Percentiles rank a stretch among this genome's conserved stretches.
These are phyloP conservation scores for Hymenopus coronatus DNA, from an alignment of 2,888 invertebrate species.

Conservation along the genomic window DNA sequence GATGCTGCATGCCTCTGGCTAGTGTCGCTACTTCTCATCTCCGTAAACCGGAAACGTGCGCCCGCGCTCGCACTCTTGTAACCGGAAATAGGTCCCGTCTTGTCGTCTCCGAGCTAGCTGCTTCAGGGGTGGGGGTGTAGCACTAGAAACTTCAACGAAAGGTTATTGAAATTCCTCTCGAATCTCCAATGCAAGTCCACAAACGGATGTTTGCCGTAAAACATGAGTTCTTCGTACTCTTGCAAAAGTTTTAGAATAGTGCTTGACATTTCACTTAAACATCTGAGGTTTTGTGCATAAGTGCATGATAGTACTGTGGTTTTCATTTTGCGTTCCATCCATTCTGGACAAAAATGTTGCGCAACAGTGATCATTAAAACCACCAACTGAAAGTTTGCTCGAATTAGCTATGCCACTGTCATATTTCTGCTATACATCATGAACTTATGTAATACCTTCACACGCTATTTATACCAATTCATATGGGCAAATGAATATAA, in stretches of 20 bases:
- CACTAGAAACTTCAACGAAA: neutral
- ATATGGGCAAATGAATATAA: too few relatives aligned
- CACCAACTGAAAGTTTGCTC: too few relatives aligned
- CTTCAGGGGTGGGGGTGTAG: neutral
- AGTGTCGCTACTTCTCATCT: neutral
- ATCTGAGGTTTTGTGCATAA: neutral
- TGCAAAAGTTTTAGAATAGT: neutral
- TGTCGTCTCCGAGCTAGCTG: neutral
- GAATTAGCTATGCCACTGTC: too few relatives aligned
- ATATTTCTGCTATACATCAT: too few relatives aligned
- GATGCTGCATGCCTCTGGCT: neutral
- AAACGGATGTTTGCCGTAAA: neutral
- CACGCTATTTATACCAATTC: too few relatives aligned
- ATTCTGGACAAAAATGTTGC: too few relatives aligned
- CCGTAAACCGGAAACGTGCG: constrained; percentile 6
- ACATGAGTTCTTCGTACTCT: neutral
- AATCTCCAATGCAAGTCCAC: neutral
- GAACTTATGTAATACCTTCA: too few relatives aligned
- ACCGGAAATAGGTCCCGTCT: constrained; percentile 12
- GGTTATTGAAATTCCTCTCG: constrained; percentile 19
- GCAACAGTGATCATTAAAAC: too few relatives aligned
- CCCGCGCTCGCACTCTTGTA: neutral
- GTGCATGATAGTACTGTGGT: too few relatives aligned
- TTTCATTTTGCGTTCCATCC: too few relatives aligned
- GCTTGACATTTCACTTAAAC: too few relatives aligned